Percentiles rank a stretch among this genome's conserved stretches.
Evolutionary conservation across 2,113 vertebrate genomes (phyloP).

Genomic region (Murina feae): DNA sequence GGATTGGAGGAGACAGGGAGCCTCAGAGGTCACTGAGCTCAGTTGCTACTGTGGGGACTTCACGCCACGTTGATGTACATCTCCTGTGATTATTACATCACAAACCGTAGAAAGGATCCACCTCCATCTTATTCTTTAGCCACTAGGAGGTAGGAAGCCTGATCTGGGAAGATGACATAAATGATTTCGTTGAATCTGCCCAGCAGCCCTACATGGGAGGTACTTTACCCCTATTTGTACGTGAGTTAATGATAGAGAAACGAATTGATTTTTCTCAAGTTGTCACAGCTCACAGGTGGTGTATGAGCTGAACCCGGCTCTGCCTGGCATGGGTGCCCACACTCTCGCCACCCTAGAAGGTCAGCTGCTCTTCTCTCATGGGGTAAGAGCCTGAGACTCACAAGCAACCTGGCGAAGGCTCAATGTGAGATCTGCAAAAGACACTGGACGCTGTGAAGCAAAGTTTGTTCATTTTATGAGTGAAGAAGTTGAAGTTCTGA

Average conservation of each 20-base stretch:
- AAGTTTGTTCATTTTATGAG: neutral
- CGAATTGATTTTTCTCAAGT: neutral
- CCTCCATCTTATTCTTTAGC: neutral
- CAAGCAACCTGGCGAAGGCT: neutral
- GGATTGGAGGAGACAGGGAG: neutral
- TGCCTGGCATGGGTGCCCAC: neutral
- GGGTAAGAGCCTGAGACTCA: neutral
- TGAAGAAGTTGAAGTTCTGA: neutral
- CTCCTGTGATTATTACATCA: neutral
- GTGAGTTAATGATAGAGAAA: neutral
- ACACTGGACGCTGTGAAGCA: neutral
- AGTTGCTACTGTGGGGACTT: neutral
- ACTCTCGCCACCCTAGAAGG: fast-evolving
- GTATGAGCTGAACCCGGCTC: neutral
- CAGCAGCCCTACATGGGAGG: neutral
- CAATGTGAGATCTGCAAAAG: neutral
- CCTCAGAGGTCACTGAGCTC: neutral
- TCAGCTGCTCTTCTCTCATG: neutral
- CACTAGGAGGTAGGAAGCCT: neutral
- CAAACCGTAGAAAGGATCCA: neutral
- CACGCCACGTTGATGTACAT: neutral
- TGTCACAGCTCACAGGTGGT: neutral
- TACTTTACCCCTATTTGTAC: neutral
- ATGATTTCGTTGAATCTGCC: neutral
- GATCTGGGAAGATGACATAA: neutral